phyloP scores from a whole-genome alignment of 2,888 invertebrate genomes.

The Caenorhabditis plicata region DNA sequence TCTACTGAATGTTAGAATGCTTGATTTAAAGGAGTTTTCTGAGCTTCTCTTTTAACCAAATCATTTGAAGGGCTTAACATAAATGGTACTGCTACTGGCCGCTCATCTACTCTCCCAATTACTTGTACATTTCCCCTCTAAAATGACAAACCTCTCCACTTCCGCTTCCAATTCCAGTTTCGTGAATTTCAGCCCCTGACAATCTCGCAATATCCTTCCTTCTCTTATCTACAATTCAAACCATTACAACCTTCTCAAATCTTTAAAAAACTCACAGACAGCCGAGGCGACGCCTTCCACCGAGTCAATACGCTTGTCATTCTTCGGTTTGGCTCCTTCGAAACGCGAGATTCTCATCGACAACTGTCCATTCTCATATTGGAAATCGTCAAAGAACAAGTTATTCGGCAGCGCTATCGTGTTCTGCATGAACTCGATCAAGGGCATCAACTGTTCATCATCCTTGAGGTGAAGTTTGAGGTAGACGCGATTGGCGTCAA shows the following conservation, averaged over 20 bases:
- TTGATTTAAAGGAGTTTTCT: too few relatives aligned
- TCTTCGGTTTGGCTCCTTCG: constrained; percentile 36
- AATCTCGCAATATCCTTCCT: constrained; percentile 62
- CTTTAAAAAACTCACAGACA: constrained; percentile 51
- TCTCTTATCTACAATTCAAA: constrained; percentile 54
- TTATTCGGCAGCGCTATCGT: constrained; percentile 62
- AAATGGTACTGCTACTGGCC: too few relatives aligned
- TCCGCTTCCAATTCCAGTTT: constrained; percentile 64
- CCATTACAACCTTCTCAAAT: constrained; percentile 1
- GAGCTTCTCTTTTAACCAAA: too few relatives aligned
- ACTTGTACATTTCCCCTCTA: background rate
- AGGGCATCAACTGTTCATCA: constrained; percentile 55
- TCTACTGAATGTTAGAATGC: background rate
- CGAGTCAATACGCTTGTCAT: constrained; percentile 54
- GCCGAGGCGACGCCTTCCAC: constrained; percentile 63
- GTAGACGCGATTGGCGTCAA: constrained; percentile 64
- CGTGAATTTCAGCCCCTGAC: constrained; percentile 61
- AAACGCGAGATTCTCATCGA: constrained; percentile 59
- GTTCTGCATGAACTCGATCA: constrained; percentile 60
- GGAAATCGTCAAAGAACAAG: constrained; percentile 62
- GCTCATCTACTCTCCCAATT: too few relatives aligned
- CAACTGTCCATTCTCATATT: constrained; percentile 50
- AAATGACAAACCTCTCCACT: constrained; percentile 55
- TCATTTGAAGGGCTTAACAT: too few relatives aligned
- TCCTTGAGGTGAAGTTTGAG: constrained; percentile 54